phyloP scores from a whole-genome alignment of 2,113 vertebrate genomes.

The Potamarius usumacintae region DNA sequence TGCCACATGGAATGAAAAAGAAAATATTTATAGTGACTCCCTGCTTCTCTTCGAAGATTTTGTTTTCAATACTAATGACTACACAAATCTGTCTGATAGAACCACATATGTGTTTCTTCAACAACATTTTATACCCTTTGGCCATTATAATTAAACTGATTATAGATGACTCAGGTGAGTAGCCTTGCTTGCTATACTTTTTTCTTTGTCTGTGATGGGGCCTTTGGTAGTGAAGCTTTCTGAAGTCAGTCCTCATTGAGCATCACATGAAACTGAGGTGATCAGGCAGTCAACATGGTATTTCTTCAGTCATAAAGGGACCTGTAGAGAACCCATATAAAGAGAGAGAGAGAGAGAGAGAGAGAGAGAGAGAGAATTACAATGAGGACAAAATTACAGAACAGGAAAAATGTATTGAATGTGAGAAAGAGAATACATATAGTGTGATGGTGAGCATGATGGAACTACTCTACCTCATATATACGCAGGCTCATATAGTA shows the following conservation, averaged over 20 bases:
- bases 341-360: neutral
- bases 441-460: neutral
- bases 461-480: neutral
- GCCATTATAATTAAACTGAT: conserved; percentile 3
- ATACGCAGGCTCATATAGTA: neutral
- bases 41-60: neutral
- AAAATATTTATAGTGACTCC: neutral
- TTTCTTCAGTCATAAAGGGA: conserved; percentile 53
- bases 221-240: conserved; percentile 46
- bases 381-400: conserved; percentile 11
- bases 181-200: conserved; percentile 11
- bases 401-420: neutral
- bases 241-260: conserved; percentile 49
- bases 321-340: conserved; percentile 60
- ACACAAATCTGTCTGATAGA: neutral
- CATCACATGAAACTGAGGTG: conserved; percentile 41
- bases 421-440: neutral
- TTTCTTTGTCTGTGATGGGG: neutral
- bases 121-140: conserved; percentile 61
- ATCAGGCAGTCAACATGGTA: conserved; percentile 42
- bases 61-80: neutral
- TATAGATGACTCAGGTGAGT: neutral
- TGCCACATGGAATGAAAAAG: neutral
- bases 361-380: too few relatives aligned
- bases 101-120: neutral